These are phyloP conservation scores for Buteo buteo DNA, from an alignment of 2,113 vertebrate genomes.

Conservation along the genomic window DNA sequence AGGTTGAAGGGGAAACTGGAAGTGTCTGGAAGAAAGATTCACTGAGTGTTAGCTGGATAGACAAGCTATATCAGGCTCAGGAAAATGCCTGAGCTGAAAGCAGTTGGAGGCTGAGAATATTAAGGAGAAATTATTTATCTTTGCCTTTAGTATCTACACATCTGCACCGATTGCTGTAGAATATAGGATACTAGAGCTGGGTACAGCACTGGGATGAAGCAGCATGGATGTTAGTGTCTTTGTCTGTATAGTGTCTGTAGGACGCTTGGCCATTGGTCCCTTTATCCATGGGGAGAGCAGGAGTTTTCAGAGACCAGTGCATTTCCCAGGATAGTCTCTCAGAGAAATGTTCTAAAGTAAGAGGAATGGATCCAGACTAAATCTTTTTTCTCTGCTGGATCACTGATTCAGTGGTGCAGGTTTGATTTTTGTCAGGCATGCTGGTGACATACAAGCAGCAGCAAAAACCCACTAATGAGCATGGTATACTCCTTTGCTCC, in stretches of 20 bases:
- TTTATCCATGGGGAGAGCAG: background rate
- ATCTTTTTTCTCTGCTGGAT: background rate
- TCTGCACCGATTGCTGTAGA: background rate
- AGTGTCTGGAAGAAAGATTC: background rate
- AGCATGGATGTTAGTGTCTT: background rate
- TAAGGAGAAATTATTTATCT: background rate
- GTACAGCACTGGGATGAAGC: background rate
- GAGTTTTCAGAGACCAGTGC: background rate
- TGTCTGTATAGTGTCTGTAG: background rate
- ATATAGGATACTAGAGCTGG: background rate
- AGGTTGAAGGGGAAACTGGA: background rate
- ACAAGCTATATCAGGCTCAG: background rate
- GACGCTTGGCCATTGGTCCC: background rate
- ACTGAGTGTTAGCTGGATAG: background rate
- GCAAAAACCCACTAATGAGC: slow-evolving; percentile 1
- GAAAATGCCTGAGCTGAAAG: background rate
- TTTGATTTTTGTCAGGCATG: slow-evolving; percentile 6
- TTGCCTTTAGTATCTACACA: background rate
- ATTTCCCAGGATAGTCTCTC: background rate
- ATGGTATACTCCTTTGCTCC: background rate
- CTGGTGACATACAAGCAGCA: slow-evolving; percentile 20
- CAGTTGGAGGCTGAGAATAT: background rate
- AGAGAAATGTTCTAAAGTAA: background rate
- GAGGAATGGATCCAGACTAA: background rate
- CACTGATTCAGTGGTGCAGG: background rate